phyloP scores from a whole-genome alignment of 2,888 invertebrate genomes.

The Cosmorhoe ocellata region DNA sequence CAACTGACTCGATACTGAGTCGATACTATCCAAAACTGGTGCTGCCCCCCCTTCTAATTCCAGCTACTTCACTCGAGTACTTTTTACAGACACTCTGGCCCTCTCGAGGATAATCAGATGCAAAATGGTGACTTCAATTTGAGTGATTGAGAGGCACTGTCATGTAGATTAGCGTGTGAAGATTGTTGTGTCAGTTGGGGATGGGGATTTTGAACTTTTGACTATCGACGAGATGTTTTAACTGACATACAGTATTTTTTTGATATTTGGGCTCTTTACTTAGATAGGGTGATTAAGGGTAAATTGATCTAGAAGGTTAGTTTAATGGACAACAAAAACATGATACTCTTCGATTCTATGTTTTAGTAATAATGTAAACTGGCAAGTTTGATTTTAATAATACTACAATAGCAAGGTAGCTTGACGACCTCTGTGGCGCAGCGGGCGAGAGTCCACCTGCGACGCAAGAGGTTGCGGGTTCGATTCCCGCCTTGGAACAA shows the following conservation, averaged over 20 bases:
- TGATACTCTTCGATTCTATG: no score
- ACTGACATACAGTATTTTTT: neutral
- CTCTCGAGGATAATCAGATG: conserved; percentile 67
- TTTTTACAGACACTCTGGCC: conserved; percentile 67
- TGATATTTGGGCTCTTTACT: no score
- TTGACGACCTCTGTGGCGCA: no score
- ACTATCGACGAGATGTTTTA: neutral
- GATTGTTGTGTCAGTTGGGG: neutral
- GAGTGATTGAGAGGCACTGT: conserved; percentile 41
- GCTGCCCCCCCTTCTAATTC: conserved; percentile 52
- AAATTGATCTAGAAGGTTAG: no score
- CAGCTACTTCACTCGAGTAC: conserved; percentile 59
- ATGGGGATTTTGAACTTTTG: neutral
- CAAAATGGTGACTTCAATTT: conserved; percentile 58
- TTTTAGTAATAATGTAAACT: no score
- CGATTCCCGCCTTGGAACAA: no score
- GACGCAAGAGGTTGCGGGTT: no score
- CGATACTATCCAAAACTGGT: neutral
- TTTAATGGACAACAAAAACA: no score
- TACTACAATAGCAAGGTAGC: no score
- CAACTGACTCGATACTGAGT: neutral
- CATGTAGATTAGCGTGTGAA: conserved; percentile 21
- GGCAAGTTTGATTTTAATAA: no score
- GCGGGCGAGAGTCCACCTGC: no score
- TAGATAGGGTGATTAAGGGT: neutral